Base-by-base conservation (phyloP, 2,888 invertebrate species). In the Temnothorax ravouxi region DNA sequence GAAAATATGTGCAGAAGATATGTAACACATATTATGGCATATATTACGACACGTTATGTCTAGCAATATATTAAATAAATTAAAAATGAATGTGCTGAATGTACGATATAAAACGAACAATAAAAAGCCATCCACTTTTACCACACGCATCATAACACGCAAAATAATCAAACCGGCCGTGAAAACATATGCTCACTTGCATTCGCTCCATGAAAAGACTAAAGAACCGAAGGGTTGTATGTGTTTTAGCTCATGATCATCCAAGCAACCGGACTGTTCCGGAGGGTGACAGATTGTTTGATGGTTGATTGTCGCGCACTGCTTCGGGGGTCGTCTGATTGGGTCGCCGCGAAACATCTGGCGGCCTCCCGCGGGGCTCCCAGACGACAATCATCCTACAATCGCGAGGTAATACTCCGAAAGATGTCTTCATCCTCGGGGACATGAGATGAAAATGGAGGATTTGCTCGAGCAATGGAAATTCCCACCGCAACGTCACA, bases 271-370 rank as follows among this genome's bases (percentile, higher is more conserved):
- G 83, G 85, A 76, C 88, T 69, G 85, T 89, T 88, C 90, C 91
- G 85, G 92, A 93, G 93, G 94, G 93, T 93, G 93, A 90, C 90
- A 92, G 93, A 94, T 94, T 94, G 94, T 94, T 94, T 92, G 94
- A 94, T 93, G 94, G 93, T 94, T 94, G 94, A 95, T 94, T 94
- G 93, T 94, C 92, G 93, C 92, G 92, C 86, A 91, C 89, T 91
- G 93, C 94, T 93, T 92, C 93, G 91, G 93, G 94, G 93, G 93
- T 94, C 93, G 93, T 92, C 92, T 94, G 94, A 95, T 95, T 95
- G 94, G 94, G 94, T 94, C 92, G 94, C 94, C 93, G 93, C 94
- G 94, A 94, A 95, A 95, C 95, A 95, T 95, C 95, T 95, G 95
- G 93, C 93, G 93, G 91, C 88, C 93, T 94, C 95, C 95, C 94